phyloP scores from a whole-genome alignment of 2,113 vertebrate genomes.

The Suricata suricatta region DNA sequence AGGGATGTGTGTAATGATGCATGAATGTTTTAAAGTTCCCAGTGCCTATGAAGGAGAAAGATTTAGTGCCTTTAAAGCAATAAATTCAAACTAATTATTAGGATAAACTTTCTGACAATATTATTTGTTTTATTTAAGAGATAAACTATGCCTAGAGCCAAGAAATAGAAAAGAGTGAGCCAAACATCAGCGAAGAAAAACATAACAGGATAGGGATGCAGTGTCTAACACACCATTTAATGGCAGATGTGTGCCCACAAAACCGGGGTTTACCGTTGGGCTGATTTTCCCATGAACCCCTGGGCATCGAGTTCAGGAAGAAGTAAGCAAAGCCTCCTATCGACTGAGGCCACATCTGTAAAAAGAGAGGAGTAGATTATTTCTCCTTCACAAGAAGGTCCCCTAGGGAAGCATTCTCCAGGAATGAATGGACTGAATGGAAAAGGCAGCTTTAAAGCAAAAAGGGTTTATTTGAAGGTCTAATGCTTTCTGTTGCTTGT shows the following conservation, averaged over 20 bases:
- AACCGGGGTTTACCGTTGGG: background rate
- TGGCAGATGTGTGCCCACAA: background rate
- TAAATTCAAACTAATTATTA: conserved; percentile 59
- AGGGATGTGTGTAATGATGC: background rate
- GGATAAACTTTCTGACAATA: conserved; percentile 56
- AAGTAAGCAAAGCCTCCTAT: background rate
- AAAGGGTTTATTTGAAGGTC: background rate
- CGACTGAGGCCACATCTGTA: background rate
- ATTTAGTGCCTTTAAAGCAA: background rate
- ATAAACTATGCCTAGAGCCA: conserved; percentile 8
- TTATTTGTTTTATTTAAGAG: conserved; percentile 52
- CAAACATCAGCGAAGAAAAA: background rate
- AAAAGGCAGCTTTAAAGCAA: background rate
- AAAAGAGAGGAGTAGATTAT: background rate
- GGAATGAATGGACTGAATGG: background rate
- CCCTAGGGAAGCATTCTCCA: background rate
- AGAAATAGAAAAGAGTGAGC: conserved; percentile 1
- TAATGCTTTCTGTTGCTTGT: background rate
- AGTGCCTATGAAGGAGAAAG: background rate
- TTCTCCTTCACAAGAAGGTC: background rate
- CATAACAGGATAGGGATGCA: background rate
- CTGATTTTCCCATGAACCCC: background rate
- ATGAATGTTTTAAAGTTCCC: conserved; percentile 24
- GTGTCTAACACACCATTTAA: background rate
- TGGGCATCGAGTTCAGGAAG: background rate